Evolutionary conservation across 2,888 invertebrate genomes (phyloP).

Genomic region (Sminthurides aquaticus): DNA sequence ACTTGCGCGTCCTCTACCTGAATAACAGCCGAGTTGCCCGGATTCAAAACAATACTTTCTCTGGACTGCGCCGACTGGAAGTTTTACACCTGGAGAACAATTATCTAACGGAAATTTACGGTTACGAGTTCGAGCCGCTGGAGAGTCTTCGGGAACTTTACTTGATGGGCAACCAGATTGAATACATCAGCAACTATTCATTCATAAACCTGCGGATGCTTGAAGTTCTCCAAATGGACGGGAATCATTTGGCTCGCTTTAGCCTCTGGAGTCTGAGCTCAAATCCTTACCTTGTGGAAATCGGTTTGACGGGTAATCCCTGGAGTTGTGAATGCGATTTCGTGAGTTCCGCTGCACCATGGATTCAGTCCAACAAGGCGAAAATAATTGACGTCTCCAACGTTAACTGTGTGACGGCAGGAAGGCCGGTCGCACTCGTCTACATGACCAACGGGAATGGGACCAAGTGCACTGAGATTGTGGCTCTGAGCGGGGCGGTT

Average conservation of each 20-base stretch:
- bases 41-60: constrained; percentile 73
- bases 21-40: constrained; percentile 69
- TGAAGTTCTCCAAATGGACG: constrained; percentile 71
- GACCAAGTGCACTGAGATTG: constrained; percentile 41
- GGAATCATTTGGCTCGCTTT: constrained; percentile 71
- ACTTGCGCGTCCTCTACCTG: constrained; percentile 66
- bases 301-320: constrained; percentile 72
- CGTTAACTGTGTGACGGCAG: constrained; percentile 56
- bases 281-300: constrained; percentile 79
- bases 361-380: constrained; percentile 68
- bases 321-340: constrained; percentile 83
- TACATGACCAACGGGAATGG: constrained; percentile 35
- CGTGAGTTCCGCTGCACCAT: constrained; percentile 67
- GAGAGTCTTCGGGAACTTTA: constrained; percentile 65
- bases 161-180: constrained; percentile 67
- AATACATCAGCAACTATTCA: constrained; percentile 70
- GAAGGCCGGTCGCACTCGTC: constrained; percentile 30
- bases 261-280: constrained; percentile 72
- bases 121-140: constrained; percentile 70
- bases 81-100: constrained; percentile 72
- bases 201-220: constrained; percentile 69
- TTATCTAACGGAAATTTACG: constrained; percentile 61
- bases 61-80: constrained; percentile 65
- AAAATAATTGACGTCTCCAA: constrained; percentile 72
- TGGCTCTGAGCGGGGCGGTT: constrained; percentile 42